phyloP scores from a whole-genome alignment of 2,888 invertebrate genomes.

The Mesoligia furuncula region DNA sequence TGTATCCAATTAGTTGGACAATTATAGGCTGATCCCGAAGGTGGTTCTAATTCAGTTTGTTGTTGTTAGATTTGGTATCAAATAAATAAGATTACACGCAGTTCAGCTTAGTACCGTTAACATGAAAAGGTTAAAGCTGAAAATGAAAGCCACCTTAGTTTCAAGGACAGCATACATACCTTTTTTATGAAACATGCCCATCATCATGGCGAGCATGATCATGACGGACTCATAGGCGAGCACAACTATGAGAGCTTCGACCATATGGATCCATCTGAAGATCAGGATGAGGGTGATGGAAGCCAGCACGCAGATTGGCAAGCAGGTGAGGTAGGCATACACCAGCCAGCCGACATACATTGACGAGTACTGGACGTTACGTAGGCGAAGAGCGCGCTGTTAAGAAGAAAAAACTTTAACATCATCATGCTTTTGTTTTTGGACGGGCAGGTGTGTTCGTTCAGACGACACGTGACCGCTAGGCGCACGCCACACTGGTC shows the following conservation, averaged over 20 bases:
- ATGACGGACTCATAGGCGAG: slow-evolving; percentile 80
- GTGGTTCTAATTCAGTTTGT: neutral
- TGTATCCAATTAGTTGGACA: neutral
- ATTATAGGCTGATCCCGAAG: neutral
- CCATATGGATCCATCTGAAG: slow-evolving; percentile 85
- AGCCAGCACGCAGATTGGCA: slow-evolving; percentile 80
- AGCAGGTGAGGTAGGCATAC: slow-evolving; percentile 78
- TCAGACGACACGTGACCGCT: too few species aligned
- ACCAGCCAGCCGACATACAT: slow-evolving; percentile 83
- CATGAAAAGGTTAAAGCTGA: neutral
- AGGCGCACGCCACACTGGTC: too few species aligned
- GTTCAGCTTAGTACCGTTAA: too few species aligned
- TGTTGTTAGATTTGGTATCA: neutral
- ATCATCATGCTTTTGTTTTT: neutral
- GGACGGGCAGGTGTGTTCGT: too few species aligned
- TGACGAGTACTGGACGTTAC: slow-evolving; percentile 76
- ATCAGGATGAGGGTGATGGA: slow-evolving; percentile 80
- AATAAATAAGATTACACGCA: neutral
- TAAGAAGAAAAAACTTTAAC: slow-evolving; percentile 2
- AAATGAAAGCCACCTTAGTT: neutral
- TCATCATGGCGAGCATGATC: slow-evolving; percentile 81
- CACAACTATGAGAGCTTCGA: slow-evolving; percentile 76
- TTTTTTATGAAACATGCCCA: slow-evolving; percentile 82
- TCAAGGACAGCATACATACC: slow-evolving; percentile 65
- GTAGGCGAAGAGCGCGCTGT: slow-evolving; percentile 81